Evolutionary conservation across 2,888 invertebrate species (phyloP), one percentile per base, ranked within the genome.

Genomic region (Stomorhina lunata): DNA sequence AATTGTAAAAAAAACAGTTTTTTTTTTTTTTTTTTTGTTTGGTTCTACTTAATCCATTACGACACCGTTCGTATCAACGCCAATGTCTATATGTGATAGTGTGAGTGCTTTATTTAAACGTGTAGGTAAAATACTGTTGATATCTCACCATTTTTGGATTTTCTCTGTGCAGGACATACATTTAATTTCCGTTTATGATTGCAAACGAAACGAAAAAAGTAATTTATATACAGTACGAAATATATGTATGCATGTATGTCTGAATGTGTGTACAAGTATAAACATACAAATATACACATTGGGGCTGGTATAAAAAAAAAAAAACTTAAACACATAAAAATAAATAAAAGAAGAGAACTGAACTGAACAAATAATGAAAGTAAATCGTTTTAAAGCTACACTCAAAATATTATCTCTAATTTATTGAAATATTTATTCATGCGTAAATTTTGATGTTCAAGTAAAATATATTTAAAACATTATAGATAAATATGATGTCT

Each of bases 141-240:
- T 53, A 69, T 82, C 75, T 57, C 59, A 71, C 75, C 79, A 73
- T 72, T 81, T 72, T 72, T 72, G 73, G 63, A 69, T 69, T 75
- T 75, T 75, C 73, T 68, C 77, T 83, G 80, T 50, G 40, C 73
- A 83, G 80, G 83, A 83, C 83, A 79, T 78, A 78, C 78, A 78
- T 83, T 83, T 83, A 83, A 83, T 83, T 83, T 83, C 83, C 83
- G 83, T 73, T 83, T 78, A 57, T 66, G 75, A 78, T 73, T 57
- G 68, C 68, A 63, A 77, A 45, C 43, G 65, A 65, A 73, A 59
- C 12, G 22, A 68, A 69, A 55, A 75, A 63, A 65, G 5, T 10
- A 45, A 43, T 48, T 1, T 43, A 9, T 40, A 37, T 25, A 71
- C 15, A n/a, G 12, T 43, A 27, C 4, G 20, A 17, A 37, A 7